phyloP scores from a whole-genome alignment of 2,797 vertebrate species.

The Sebastes iracundus region DNA sequence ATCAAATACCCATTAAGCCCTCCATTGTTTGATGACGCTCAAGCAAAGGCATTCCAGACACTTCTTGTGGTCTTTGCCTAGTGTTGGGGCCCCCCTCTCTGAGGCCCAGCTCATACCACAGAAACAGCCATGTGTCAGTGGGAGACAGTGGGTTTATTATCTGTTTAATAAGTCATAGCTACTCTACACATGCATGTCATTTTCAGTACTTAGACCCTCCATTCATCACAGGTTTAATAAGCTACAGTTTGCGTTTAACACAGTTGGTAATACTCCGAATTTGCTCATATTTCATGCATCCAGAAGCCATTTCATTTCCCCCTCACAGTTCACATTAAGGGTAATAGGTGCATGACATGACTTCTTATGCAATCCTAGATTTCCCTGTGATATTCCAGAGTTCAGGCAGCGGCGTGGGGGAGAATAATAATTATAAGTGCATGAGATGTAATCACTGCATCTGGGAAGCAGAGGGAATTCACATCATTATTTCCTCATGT shows the following conservation, averaged over 20 bases:
- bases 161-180: background rate
- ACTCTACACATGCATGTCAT: background rate
- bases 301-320: slow-evolving; percentile 46
- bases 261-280: slow-evolving; percentile 9
- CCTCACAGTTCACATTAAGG: slow-evolving; percentile 57
- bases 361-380: slow-evolving; percentile 64
- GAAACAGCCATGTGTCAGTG: slow-evolving; percentile 23
- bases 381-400: slow-evolving; percentile 61
- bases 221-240: slow-evolving; percentile 11
- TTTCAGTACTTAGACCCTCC: background rate
- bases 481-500: slow-evolving; percentile 42
- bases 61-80: slow-evolving; percentile 48
- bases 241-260: background rate
- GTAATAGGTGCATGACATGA: slow-evolving; percentile 38
- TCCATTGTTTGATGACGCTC: slow-evolving; percentile 65
- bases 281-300: slow-evolving; percentile 29
- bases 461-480: slow-evolving; percentile 61
- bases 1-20: slow-evolving; percentile 57
- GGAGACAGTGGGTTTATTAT: slow-evolving; percentile 25
- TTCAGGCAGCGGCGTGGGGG: slow-evolving; percentile 38
- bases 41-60: slow-evolving; percentile 62
- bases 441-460: slow-evolving; percentile 73
- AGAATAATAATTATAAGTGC: slow-evolving; percentile 76
- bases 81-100: slow-evolving; percentile 27
- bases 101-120: slow-evolving; percentile 35